Conservation (phyloP, 1,140 invertebrate genomes). For the Aphaenogaster floridana region DNA sequence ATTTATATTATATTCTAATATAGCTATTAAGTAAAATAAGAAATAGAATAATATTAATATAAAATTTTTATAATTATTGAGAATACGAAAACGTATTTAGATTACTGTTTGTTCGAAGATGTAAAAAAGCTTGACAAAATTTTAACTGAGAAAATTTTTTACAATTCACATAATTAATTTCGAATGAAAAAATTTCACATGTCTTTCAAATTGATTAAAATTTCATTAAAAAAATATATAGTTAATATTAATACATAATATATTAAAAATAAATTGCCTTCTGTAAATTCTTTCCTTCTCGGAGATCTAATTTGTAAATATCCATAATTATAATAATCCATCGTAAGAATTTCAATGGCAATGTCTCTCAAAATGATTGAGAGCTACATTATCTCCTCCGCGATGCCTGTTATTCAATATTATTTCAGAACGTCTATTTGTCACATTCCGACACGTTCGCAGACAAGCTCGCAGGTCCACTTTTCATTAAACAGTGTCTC, state of each 20-base stretch:
- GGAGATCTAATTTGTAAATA: neutral
- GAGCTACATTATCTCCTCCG: neutral
- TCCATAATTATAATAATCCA: too few relatives aligned
- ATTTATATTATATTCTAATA: neutral
- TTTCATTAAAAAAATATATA: constrained; percentile 5
- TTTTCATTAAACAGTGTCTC: constrained; percentile 31
- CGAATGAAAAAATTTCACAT: neutral
- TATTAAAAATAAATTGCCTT: neutral
- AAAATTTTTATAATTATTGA: neutral
- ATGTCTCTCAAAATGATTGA: neutral
- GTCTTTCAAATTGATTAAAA: neutral
- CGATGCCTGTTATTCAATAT: neutral
- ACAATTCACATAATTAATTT: neutral
- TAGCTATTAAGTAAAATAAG: neutral
- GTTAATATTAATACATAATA: neutral
- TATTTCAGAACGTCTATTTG: neutral
- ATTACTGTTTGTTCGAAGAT: neutral
- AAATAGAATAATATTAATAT: neutral
- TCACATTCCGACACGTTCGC: neutral
- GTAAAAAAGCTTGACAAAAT: neutral
- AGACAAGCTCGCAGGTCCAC: neutral
- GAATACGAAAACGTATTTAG: neutral
- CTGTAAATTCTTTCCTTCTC: neutral
- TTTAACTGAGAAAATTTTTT: neutral
- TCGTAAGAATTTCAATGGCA: neutral